Base-by-base conservation (phyloP, 2,888 invertebrate species). In the Oxycera nigricornis region DNA sequence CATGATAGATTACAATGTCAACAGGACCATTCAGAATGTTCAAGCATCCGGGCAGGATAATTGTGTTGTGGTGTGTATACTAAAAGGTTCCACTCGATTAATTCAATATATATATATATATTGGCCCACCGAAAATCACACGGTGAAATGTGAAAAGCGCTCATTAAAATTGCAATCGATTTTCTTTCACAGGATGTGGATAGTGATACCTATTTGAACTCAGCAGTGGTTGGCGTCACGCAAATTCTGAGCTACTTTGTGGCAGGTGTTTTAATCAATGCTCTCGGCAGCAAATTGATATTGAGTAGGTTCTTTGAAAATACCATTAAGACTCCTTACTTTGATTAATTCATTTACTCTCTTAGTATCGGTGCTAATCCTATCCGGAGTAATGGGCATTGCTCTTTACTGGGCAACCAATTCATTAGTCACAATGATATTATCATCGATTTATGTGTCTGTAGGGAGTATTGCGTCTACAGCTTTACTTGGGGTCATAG, bases 181-280 rank as follows among this genome's bases (percentile, higher is more conserved):
- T 35, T 46, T 14, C 46, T n/a, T 7, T 59, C n/a, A 74, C 72
- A 83, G 79, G 82, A 87, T 1, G 82, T 87, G 30, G 87, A 90
- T 0, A 88, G 90, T 79, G 86, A 87, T 65, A 91, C 91, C 6
- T 93, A 92, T 78, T 86, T 90, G 2, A 92, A 92, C 81, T 90
- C 91, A 20, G 89, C 90, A 0, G 88, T 91, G 1, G 91, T 92
- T 0, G 89, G 91, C 0, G 81, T 88, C 0, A 88, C 90, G 0
- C 88, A 90, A 0, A 86, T 92, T 2, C 81, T 89, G 24, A 90
- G 90, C 0, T 93, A 91, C 79, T 86, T 89, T 0, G 83, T 91
- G 55, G 91, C 88, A 6, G 88, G 88, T 30, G 81, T 82, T n/a
- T 79, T 89, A 7, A 86, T 90, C 20, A 87, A 87, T 31, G 81